Evolutionary conservation across 2,888 invertebrate species (phyloP).

Genomic region (Dichetophora obliterata): DNA sequence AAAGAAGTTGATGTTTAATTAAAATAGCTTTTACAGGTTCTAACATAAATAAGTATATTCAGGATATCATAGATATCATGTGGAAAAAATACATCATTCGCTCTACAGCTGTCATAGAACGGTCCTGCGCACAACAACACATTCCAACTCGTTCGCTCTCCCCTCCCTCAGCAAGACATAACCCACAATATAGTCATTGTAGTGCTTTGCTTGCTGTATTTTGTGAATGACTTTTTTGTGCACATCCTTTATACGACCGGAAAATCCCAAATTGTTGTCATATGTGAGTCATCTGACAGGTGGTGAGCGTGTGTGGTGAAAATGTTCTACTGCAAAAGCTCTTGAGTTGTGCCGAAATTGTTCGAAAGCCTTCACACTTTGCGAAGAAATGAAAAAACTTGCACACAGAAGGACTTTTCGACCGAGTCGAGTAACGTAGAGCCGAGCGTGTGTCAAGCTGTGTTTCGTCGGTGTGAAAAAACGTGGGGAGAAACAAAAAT

Average conservation of each 20-base stretch:
- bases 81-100: not conserved
- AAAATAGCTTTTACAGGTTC: too few relatives aligned
- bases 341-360: not conserved
- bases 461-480: slow-evolving; percentile 34
- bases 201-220: not conserved
- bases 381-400: not conserved
- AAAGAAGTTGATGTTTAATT: too few relatives aligned
- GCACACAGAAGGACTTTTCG: slow-evolving; percentile 43
- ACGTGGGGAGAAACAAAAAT: slow-evolving; percentile 18
- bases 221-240: slow-evolving; percentile 35
- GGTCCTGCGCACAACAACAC: slow-evolving; percentile 37
- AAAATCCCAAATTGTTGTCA: slow-evolving; percentile 48
- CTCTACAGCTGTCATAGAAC: slow-evolving; percentile 40
- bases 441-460: slow-evolving; percentile 46
- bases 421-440: slow-evolving; percentile 42
- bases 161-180: not conserved
- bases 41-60: too few relatives aligned
- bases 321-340: not conserved
- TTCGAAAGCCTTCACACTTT: not conserved
- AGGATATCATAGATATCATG: too few relatives aligned
- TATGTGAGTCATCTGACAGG: slow-evolving; percentile 52
- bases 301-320: slow-evolving; percentile 42
- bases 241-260: slow-evolving; percentile 21
- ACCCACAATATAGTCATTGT: not conserved
- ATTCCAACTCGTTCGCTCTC: not conserved